phyloP scores from a whole-genome alignment of 2,113 vertebrate species.

The Phylloscopus trochilus region DNA sequence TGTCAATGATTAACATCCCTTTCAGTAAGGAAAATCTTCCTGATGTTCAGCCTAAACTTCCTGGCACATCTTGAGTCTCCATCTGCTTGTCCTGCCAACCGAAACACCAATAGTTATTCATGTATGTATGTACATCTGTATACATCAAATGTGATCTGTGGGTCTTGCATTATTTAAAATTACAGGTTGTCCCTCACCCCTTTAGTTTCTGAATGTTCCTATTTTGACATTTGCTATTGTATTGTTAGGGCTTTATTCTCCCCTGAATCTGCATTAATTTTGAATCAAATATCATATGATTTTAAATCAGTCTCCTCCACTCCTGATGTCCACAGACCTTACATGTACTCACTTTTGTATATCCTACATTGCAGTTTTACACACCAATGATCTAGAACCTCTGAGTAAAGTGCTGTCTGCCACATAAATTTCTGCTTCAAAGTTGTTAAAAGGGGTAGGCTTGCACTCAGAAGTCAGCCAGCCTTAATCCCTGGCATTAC shows the following conservation, averaged over 20 bases:
- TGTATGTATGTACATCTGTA: fast-evolving
- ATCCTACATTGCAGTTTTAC: fast-evolving
- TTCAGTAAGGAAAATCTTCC: background rate
- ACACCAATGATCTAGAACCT: background rate
- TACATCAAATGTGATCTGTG: background rate
- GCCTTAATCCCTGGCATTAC: background rate
- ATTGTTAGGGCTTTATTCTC: background rate
- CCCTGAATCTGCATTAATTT: background rate
- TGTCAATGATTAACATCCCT: background rate
- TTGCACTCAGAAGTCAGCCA: background rate
- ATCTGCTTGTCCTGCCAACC: background rate
- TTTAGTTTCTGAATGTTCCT: background rate
- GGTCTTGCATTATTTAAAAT: background rate
- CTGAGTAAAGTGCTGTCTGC: background rate
- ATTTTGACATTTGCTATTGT: background rate
- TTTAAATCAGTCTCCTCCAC: background rate
- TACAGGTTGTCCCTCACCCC: fast-evolving
- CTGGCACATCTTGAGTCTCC: background rate
- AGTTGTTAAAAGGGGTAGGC: background rate
- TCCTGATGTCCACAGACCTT: background rate
- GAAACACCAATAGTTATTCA: background rate
- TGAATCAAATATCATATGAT: background rate
- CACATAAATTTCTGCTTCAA: background rate
- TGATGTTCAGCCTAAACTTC: background rate
- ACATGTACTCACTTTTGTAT: background rate